These are phyloP conservation scores for Drosophila meridiana DNA, from an alignment of 2,888 invertebrate species.

Conservation along the genomic window DNA sequence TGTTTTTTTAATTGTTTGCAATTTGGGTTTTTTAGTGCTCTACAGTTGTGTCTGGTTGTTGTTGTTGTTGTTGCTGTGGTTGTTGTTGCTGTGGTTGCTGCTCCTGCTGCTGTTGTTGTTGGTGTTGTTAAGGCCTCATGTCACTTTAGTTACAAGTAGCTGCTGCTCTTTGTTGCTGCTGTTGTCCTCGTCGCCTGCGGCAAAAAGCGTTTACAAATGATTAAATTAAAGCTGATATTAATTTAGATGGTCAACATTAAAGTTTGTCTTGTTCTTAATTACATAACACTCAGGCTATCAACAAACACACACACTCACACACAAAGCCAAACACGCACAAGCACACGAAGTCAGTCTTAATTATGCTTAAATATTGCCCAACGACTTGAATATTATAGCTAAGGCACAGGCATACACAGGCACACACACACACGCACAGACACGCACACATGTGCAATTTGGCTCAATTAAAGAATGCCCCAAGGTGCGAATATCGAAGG, in stretches of 20 bases:
- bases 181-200: constrained; percentile 33
- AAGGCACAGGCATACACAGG: constrained; percentile 15
- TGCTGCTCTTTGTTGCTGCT: constrained; percentile 42
- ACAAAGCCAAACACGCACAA: constrained; percentile 3
- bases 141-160: constrained; percentile 73
- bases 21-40: constrained; percentile 75
- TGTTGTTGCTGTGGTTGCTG: constrained; percentile 22
- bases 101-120: constrained; percentile 31
- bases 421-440: constrained; percentile 20
- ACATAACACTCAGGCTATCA: constrained; percentile 20
- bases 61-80: constrained; percentile 48
- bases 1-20: constrained; percentile 75
- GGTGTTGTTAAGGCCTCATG: constrained; percentile 77
- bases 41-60: constrained; percentile 35
- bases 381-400: constrained; percentile 52
- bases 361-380: constrained; percentile 40
- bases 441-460: constrained; percentile 44
- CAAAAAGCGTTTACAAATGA: constrained; percentile 45
- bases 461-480: constrained; percentile 36
- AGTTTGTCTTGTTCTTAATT: constrained; percentile 27
- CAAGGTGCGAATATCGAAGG: constrained; percentile 18
- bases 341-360: constrained; percentile 14
- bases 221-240: constrained; percentile 56
- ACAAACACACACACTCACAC: constrained; percentile 19
- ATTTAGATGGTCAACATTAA: constrained; percentile 53